These are phyloP conservation scores for Chloropsis hardwickii DNA, from an alignment of 2,113 vertebrate genomes.

Conservation along the genomic window DNA sequence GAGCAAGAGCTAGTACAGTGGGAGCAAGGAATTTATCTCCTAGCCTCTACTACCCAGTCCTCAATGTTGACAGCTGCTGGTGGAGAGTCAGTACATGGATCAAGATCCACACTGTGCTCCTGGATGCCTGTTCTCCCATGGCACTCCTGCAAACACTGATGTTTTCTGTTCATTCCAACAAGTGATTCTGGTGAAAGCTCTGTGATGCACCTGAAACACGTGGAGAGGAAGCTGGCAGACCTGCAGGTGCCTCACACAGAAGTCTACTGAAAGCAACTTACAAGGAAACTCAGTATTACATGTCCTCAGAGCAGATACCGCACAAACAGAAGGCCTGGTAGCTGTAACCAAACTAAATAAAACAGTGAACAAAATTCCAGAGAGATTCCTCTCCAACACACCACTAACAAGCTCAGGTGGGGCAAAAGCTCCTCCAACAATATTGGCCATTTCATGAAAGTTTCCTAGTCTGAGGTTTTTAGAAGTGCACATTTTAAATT, in stretches of 20 bases:
- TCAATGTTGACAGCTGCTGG: background rate
- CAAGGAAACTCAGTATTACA: background rate
- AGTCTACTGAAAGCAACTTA: background rate
- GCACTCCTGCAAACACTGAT: background rate
- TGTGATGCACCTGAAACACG: accelerated
- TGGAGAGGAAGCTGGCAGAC: background rate
- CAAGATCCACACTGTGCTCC: background rate
- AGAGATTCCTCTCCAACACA: background rate
- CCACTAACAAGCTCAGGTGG: background rate
- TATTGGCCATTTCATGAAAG: accelerated
- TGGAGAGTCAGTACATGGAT: accelerated
- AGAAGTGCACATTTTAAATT: accelerated
- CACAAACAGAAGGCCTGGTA: accelerated
- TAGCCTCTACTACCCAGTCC: accelerated
- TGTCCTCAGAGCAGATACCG: accelerated
- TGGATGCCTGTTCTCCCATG: background rate
- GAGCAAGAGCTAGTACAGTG: background rate
- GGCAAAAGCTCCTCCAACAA: background rate
- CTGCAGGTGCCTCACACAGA: background rate
- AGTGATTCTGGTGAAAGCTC: background rate
- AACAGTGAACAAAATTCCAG: background rate
- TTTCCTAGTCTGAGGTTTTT: background rate
- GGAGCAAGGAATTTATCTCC: background rate
- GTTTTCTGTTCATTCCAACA: background rate
- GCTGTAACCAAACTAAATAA: background rate